Evolutionary conservation across 2,797 vertebrate genomes (phyloP), one percentile per base, ranked within the genome.

Genomic region (Coendou prehensilis): DNA sequence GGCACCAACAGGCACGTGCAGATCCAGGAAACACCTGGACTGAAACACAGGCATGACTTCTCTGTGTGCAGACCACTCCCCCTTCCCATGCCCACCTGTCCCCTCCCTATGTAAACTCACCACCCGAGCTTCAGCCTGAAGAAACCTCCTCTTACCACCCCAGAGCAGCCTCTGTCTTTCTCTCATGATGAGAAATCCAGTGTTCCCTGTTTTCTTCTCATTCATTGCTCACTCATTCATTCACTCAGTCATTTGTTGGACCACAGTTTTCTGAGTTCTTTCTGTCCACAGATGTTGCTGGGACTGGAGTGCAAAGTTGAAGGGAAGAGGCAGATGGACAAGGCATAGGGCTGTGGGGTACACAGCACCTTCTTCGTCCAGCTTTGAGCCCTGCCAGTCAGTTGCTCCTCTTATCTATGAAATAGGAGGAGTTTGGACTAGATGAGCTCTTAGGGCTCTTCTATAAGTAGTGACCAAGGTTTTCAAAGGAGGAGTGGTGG

Each of bases 21-120:
- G 69, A 52, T 45, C 11, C 45, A 14, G 45, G 10, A n/a, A 93
- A 13, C 45, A 52, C 30, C n/a, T 17, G 17, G 28, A 18, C 13
- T 10, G 41, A 87, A 75, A 63, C 56, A 23, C 52, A 87, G 69
- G 73, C 41, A 20, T 1, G 3, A 20, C 14, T 13, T 63, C 45
- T 11, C 9, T 3, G 17, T 57, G 7, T 28, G 33, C 14, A 22
- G n/a, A 33, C 28, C 15, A 23, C 41, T 2, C 41, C 5, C 41
- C 23, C 41, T 30, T 2, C 37, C 7, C 30, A 17, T 20, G 26
- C 56, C 37, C 15, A n/a, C 69, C 20, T 23, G 7, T 6, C 4
- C 9, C 14, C 30, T 76, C 45, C 41, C 10, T 9, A 1, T 5
- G 14, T 15, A 67, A 37, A 14, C 3, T 1, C 0, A 33, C 9